A percentile compares a stretch with the other conserved stretches of the same genome.
Conservation (phyloP, 2,888 invertebrate species). For the Thecocarcelia acutangulata region DNA sequence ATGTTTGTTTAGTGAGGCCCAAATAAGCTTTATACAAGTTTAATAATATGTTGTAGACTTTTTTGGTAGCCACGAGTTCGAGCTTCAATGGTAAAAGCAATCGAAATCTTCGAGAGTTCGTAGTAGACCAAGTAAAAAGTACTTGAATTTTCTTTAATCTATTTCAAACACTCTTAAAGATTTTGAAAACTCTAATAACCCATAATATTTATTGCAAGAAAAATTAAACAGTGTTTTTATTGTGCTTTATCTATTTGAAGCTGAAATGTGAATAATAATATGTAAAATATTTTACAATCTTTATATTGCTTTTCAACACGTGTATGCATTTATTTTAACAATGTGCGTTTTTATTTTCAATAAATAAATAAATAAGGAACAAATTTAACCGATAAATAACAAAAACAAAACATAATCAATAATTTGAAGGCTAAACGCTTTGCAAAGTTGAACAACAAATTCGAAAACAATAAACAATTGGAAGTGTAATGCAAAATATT, state of each 20-base stretch:
- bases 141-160: too few species aligned
- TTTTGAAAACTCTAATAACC: too few species aligned
- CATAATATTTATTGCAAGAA: too few species aligned
- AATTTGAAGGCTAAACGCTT: slow-evolving; percentile 2
- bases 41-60: too few species aligned
- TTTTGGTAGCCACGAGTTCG: too few species aligned
- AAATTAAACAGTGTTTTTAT: background rate
- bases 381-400: slow-evolving; percentile 37
- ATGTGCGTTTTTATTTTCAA: slow-evolving; percentile 52
- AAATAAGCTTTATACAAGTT: too few species aligned
- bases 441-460: slow-evolving; percentile 20
- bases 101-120: too few species aligned
- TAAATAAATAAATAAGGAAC: slow-evolving; percentile 51
- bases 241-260: slow-evolving; percentile 10
- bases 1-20: too few species aligned
- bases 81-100: too few species aligned
- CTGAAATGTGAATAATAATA: background rate
- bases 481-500: slow-evolving; percentile 24
- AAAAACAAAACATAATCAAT: slow-evolving; percentile 15
- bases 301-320: slow-evolving; percentile 42
- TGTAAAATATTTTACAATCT: background rate
- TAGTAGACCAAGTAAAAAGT: too few species aligned
- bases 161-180: too few species aligned
- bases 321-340: slow-evolving; percentile 44
- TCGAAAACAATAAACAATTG: slow-evolving; percentile 18